Base-by-base conservation (phyloP, 2,888 invertebrate genomes). In the Diadromus collaris region DNA sequence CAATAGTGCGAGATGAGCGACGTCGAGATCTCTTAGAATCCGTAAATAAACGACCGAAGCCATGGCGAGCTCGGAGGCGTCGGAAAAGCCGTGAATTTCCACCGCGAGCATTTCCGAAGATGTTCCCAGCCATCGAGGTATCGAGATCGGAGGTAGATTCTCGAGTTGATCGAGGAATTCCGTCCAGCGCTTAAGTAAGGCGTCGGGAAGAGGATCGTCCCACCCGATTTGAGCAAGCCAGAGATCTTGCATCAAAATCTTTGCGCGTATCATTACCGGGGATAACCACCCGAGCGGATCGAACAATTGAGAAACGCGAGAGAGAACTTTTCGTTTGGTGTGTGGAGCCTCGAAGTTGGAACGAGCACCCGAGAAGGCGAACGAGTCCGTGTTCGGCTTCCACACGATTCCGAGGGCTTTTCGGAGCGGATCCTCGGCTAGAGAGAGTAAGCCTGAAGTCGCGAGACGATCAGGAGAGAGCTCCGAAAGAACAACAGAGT, bases 211-310 rank as follows among this genome's bases (percentile, higher is more conserved):
- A 21, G 72, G 64, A 2, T 38, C 58, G 58, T 81, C 80, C 80
- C 80, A 81, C 13, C 54, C 72, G 41, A 67, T 27, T 61, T 78
- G 72, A 41, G 51, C 29, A 16, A 75, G 48, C 79, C 80, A 82
- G 24, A 80, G 24, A 32, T 71, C 63, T 48, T 82, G 80, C 68
- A 78, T 64, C 2, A 82, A 51, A 10, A 82, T 56, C 56, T 79
- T 81, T 32, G 79, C 76, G 9, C 10, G 10, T 34, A 79, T 72
- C 6, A 71, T 58, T 16, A 79, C 64, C 2, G 79, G 76, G 10
- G 76, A 10, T 27, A 76, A 24, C 56, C 78, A 76, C 24, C 77
- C 82, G n/a, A 81, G 58, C 10, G 81, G 77, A 65, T 82, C 77
- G 64, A 81, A 82, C 6, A 81, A 27, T 44, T 76, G 54, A 5